phyloP scores from a whole-genome alignment of 2,888 invertebrate species.

The Cryptus viduatorius region DNA sequence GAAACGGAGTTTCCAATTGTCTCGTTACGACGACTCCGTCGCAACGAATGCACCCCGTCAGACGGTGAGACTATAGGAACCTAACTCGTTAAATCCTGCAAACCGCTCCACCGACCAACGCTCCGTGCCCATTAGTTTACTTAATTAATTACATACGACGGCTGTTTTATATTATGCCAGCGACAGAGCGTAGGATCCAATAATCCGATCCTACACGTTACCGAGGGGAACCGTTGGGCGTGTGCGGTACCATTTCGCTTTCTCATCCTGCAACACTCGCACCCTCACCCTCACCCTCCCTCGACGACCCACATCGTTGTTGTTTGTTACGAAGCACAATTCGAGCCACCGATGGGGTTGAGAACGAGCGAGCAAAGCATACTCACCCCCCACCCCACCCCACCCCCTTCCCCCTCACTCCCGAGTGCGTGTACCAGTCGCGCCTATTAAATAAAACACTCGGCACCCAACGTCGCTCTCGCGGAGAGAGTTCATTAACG shows the following conservation, averaged over 20 bases:
- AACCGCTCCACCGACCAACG: slow-evolving; percentile 60
- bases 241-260: neutral
- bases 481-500: slow-evolving; percentile 81
- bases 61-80: slow-evolving; percentile 4
- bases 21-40: slow-evolving; percentile 26
- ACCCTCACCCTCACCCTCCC: slow-evolving; percentile 1
- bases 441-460: slow-evolving; percentile 83
- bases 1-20: slow-evolving; percentile 52
- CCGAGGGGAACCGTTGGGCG: slow-evolving; percentile 10
- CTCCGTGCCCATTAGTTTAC: slow-evolving; percentile 76
- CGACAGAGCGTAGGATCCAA: slow-evolving; percentile 76
- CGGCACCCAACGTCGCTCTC: slow-evolving; percentile 77
- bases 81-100: slow-evolving; percentile 70
- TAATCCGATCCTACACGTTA: slow-evolving; percentile 80
- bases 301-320: slow-evolving; percentile 71
- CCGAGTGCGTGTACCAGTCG: slow-evolving; percentile 73
- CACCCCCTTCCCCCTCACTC: slow-evolving; percentile 43
- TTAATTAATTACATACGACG: slow-evolving; percentile 80
- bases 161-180: slow-evolving; percentile 78
- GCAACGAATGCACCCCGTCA: neutral
- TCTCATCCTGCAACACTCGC: neutral
- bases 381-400: no score
- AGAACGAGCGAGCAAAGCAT: slow-evolving; percentile 34
- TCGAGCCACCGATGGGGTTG: slow-evolving; percentile 64
- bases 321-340: slow-evolving; percentile 82